Evolutionary conservation across 2,888 invertebrate genomes (phyloP).

Genomic region (Acanthococcus lagerstroemiae): DNA sequence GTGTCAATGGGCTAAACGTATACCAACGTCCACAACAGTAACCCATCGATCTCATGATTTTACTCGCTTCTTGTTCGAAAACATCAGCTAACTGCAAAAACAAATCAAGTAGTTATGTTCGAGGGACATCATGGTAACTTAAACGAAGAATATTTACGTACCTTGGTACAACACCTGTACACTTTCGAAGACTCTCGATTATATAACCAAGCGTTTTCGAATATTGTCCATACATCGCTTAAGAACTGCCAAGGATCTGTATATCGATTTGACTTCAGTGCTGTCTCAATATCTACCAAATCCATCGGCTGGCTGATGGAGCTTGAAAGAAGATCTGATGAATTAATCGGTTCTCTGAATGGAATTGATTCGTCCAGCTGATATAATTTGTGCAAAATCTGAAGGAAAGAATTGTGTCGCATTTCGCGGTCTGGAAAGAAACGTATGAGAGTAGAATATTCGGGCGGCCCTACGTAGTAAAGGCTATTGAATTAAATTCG

Average conservation of each 20-base stretch:
- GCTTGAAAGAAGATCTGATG: background rate
- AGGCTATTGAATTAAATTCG: too few species aligned
- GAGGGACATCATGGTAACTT: background rate
- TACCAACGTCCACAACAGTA: constrained; percentile 5
- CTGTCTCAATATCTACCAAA: background rate
- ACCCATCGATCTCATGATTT: background rate
- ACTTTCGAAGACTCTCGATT: background rate
- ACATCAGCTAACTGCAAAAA: background rate
- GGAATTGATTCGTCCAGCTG: background rate
- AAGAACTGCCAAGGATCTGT: background rate
- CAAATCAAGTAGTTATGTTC: background rate
- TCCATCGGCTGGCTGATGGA: background rate
- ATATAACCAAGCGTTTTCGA: background rate
- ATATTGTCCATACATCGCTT: background rate
- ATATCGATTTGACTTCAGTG: background rate
- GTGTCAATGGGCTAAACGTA: background rate
- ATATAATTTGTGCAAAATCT: background rate
- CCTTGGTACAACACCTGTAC: background rate
- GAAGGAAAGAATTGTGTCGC: too few species aligned
- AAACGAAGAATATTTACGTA: background rate
- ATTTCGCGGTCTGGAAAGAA: too few species aligned
- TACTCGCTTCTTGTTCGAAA: background rate
- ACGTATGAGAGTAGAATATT: too few species aligned
- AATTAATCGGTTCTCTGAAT: background rate
- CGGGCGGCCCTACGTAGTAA: too few species aligned